Base-by-base conservation (phyloP, 2,888 invertebrate genomes). In the Mythimna albipuncta region DNA sequence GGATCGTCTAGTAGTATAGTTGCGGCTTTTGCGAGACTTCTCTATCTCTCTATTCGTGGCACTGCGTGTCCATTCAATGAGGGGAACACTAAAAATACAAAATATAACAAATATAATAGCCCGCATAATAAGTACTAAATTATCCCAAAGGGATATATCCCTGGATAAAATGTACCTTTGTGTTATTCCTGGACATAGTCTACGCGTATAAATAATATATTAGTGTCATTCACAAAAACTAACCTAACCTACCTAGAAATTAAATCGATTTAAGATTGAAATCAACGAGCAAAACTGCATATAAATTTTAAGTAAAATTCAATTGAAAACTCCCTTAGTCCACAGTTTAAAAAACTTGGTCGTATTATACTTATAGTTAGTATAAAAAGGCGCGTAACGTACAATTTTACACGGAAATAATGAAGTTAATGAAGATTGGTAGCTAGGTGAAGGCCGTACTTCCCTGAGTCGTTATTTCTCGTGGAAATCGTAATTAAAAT, bases 401-500 rank as follows among this genome's bases (percentile, higher is more conserved):
- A 88, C 85, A 88, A 89, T 90, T 91, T 91, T 90, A 91, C 92
- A 91, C 83, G 76, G 88, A 90, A 92, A 92, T 94, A 94, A 94
- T 93, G 91, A 92, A 88, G 82, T 86, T 94, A 95, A 95, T 94
- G 93, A 95, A 94, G 95, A 95, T 95, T 94, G 92, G 94, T 94
- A 90, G 94, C 87, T 91, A 92, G 90, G 91, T 90, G 89, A 90
- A 92, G 91, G 91, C 89, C 91, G 90, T 89, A 89, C 90, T 92
- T 92, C 82, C 88, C 89, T 73, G 87, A 90, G 91, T 90, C 92
- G 91, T 91, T 91, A 92, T 91, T 93, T 89, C 91, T 93, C 91
- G 91, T 91, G 89, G 88, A 93, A 93, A 93, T 92, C 93, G 94
- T 95, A 95, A 95, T 95, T 95, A 94, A 95, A 95, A 95, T 92